Percentiles rank a stretch among this genome's conserved stretches.
Conservation (phyloP, 2,113 vertebrate genomes). For the Lontra canadensis region DNA sequence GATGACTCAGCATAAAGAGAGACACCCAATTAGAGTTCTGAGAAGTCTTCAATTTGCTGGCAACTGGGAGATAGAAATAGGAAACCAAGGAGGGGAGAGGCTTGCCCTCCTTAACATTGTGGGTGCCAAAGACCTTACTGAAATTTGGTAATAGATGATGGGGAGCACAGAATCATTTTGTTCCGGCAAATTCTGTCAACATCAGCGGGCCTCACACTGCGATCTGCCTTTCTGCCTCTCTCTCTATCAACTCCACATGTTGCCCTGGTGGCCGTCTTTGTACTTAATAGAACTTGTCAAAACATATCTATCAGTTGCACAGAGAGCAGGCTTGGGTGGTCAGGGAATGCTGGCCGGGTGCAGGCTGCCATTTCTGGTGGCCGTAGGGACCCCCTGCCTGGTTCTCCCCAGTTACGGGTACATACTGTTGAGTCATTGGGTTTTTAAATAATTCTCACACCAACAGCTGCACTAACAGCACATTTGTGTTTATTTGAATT, state of each 20-base stretch:
- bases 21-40: constrained; percentile 31
- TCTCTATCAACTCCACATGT: constrained; percentile 88
- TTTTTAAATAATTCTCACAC: constrained; percentile 83
- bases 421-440: constrained; percentile 81
- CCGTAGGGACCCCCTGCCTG: constrained; percentile 70
- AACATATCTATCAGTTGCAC: constrained; percentile 88
- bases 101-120: constrained; percentile 42
- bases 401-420: constrained; percentile 73
- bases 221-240: constrained; percentile 84
- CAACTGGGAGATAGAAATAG: constrained; percentile 51
- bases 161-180: constrained; percentile 40
- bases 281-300: constrained; percentile 91
- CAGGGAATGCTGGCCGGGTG: constrained; percentile 79
- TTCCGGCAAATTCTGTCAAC: constrained; percentile 79
- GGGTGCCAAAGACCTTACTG: constrained; percentile 41
- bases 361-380: constrained; percentile 79
- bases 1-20: constrained; percentile 21
- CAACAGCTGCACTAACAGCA: constrained; percentile 68
- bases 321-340: constrained; percentile 86
- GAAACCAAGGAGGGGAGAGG: constrained; percentile 69
- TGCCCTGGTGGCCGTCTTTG: constrained; percentile 86
- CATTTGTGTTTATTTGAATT: constrained; percentile 81
- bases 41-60: constrained; percentile 19
- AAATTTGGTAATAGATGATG: constrained; percentile 72
- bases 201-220: constrained; percentile 78